These are phyloP conservation scores for Ashinkailepas kermadecensis DNA, from an alignment of 2,888 invertebrate genomes.

Conservation along the genomic window DNA sequence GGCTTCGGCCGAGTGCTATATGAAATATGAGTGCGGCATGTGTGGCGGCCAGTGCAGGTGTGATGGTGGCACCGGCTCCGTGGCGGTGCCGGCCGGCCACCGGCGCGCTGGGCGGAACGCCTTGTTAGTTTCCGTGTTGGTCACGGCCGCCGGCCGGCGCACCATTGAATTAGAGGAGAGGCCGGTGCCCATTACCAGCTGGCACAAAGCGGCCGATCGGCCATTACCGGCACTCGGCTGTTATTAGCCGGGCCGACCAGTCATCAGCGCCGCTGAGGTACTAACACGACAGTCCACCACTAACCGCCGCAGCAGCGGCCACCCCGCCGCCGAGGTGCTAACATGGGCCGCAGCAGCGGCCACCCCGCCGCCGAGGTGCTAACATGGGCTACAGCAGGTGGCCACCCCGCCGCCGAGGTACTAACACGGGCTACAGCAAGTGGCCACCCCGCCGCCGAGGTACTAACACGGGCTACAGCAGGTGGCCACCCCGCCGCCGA, in stretches of 20 bases:
- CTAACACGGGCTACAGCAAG: too few species aligned
- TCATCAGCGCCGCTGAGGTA: neutral
- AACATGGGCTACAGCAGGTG: too few species aligned
- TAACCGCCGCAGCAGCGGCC: neutral
- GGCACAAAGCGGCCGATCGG: constrained; percentile 19
- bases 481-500: neutral
- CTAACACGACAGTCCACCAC: neutral
- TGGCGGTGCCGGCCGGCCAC: too few species aligned
- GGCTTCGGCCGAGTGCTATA: too few species aligned
- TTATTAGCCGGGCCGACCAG: neutral
- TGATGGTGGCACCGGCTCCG: too few species aligned
- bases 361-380: neutral
- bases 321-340: neutral
- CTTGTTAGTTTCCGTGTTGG: constrained; percentile 5
- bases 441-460: neutral
- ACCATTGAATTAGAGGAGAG: constrained; percentile 19
- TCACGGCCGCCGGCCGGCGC: neutral
- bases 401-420: neutral
- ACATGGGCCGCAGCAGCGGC: too few species aligned
- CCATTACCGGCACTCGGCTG: neutral
- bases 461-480: neutral
- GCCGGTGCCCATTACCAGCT: neutral
- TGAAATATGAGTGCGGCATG: too few species aligned
- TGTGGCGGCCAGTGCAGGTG: too few species aligned
- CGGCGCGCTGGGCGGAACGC: neutral